Conservation (phyloP, 2,113 vertebrate genomes). For the Odocoileus virginianus region DNA sequence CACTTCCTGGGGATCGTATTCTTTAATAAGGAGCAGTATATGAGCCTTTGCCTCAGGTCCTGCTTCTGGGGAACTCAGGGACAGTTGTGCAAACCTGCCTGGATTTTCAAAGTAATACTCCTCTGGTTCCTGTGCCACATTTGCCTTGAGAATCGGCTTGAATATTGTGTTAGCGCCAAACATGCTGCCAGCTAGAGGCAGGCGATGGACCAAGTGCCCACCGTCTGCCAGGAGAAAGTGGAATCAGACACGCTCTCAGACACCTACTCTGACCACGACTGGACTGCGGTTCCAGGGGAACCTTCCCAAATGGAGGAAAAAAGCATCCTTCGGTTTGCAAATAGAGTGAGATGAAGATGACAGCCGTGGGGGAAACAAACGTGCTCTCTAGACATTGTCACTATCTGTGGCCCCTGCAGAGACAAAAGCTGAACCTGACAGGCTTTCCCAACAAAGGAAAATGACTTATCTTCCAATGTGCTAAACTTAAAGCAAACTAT, state of each 20-base stretch:
- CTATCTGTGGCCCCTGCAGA: constrained; percentile 20
- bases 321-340: not conserved
- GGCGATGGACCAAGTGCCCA: not conserved
- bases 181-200: not conserved
- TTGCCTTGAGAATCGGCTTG: constrained; percentile 1
- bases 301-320: not conserved
- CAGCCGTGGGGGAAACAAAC: not conserved
- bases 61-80: not conserved
- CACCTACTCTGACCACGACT: no score
- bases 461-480: not conserved
- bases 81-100: not conserved
- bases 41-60: not conserved
- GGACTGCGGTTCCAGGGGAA: not conserved
- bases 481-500: not conserved
- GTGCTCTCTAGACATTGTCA: not conserved
- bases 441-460: constrained; percentile 13
- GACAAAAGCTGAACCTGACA: not conserved
- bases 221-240: not conserved
- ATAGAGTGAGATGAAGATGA: not conserved
- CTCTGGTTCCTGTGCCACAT: not conserved
- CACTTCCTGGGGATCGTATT: not conserved
- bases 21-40: not conserved
- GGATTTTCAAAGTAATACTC: not conserved
- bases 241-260: not conserved
- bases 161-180: not conserved